phyloP scores from a whole-genome alignment of 2,888 invertebrate species.

The Clanis bilineata region DNA sequence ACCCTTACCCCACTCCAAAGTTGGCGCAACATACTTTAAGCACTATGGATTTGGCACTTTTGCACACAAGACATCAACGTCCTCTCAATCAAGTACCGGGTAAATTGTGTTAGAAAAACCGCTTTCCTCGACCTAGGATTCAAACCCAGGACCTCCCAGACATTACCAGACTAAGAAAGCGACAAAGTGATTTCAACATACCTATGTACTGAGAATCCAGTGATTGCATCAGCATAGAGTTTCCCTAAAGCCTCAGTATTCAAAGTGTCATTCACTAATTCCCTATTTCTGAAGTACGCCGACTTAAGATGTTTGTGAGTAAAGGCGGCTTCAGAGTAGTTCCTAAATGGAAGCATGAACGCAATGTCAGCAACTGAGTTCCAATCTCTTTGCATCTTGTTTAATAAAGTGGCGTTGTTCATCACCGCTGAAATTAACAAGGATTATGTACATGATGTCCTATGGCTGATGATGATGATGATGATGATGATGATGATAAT shows the following conservation, averaged over 20 bases:
- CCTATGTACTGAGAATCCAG: constrained; percentile 82
- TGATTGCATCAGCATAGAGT: constrained; percentile 83
- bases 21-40: too few species aligned
- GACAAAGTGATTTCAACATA: constrained; percentile 26
- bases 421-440: constrained; percentile 65
- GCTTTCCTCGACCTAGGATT: too few species aligned
- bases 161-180: too few species aligned
- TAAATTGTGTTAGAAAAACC: too few species aligned
- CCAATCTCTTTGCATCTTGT: constrained; percentile 83
- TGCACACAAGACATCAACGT: too few species aligned
- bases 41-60: too few species aligned
- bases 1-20: too few species aligned
- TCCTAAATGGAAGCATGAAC: constrained; percentile 83
- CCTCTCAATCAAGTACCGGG: too few species aligned
- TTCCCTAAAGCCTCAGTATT: constrained; percentile 64
- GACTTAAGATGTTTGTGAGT: constrained; percentile 56
- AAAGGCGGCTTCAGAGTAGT: constrained; percentile 46
- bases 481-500: too few species aligned
- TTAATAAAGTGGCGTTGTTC: constrained; percentile 74
- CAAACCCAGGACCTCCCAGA: too few species aligned
- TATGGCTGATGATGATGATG: too few species aligned
- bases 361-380: constrained; percentile 84
- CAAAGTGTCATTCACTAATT: constrained; percentile 51
- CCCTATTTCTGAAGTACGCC: constrained; percentile 59
- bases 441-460: not conserved